Base-by-base conservation (phyloP, 92 coral and sea anemone genomes). In the Siderastrea radians region DNA sequence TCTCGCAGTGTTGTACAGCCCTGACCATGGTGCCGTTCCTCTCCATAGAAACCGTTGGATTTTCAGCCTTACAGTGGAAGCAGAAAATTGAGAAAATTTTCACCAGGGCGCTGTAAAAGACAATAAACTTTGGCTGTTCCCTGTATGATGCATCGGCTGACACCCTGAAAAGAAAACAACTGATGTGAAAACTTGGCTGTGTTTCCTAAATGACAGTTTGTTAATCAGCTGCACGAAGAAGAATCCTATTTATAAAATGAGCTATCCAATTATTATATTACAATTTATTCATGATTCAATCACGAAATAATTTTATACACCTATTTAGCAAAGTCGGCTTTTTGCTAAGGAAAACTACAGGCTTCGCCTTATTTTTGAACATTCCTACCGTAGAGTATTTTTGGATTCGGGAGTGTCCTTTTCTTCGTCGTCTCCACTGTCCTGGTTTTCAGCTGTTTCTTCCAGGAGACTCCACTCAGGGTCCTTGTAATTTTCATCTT, bases 11-110 rank as follows among this genome's bases (percentile, higher is more conserved):
- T 26, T 26, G 38, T 53, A 55, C 61, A 55, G 12, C 61, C 61
- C 12, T 66, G n/a, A 66, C 71, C 71, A 66, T 66, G 9, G 71
- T 66, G 71, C 71, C 71, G 16, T 44, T 17, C 43, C 71, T 66
- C 11, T 66, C 47, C 4, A n/a, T n/a, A 2, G 71, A 66, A n/a
- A 66, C 71, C 47, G 10, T 66, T 66, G 71, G 71, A n/a, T 44
- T 66, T 13, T 66, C 47, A 66, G 71, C 71, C 16, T 66, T 66
- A 44, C 71, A 66, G n/a, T 17, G 2, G 71, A 66, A 66, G 71
- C 44, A 66, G 47, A 66, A 66, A 2, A 66, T 17, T 16, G n/a
- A 10, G 47, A 66, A 66, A 66, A 66, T 17, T n/a, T 13, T 66
- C 1, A 66, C 7, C 17, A 66, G 16, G 17, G 71, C 71, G 9